Evolutionary conservation across 1,140 invertebrate genomes (phyloP).

Genomic region (Babylonia areolata): DNA sequence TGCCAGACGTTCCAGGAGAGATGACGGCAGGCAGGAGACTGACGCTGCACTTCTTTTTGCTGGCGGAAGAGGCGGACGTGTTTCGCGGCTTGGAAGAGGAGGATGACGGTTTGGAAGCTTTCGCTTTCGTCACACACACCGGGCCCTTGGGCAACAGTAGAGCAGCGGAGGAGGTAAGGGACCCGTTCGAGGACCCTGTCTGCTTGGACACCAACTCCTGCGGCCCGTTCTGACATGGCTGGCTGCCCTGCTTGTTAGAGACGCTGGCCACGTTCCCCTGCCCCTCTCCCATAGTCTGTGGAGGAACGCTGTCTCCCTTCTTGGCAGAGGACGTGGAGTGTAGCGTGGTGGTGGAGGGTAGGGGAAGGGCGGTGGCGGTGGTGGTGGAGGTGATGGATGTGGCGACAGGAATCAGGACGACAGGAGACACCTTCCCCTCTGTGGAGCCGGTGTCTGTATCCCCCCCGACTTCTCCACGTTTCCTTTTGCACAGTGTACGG

Average conservation of each 20-base stretch:
- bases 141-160: neutral
- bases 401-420: too few relatives aligned
- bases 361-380: neutral
- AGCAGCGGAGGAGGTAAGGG: neutral
- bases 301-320: neutral
- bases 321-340: neutral
- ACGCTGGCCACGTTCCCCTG: neutral
- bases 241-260: neutral
- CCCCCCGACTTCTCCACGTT: neutral
- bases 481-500: too few relatives aligned
- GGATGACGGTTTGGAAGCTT: neutral
- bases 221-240: neutral
- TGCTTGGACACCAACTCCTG: too few relatives aligned
- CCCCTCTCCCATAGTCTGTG: neutral
- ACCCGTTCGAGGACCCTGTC: too few relatives aligned
- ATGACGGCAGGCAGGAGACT: too few relatives aligned
- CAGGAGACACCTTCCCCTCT: too few relatives aligned
- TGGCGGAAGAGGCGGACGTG: neutral
- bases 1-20: too few relatives aligned
- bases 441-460: too few relatives aligned
- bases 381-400: neutral
- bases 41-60: neutral
- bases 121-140: neutral
- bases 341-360: neutral
- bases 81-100: neutral